Conservation (phyloP, 2,113 vertebrate genomes). For the Syngnathus typhle region DNA sequence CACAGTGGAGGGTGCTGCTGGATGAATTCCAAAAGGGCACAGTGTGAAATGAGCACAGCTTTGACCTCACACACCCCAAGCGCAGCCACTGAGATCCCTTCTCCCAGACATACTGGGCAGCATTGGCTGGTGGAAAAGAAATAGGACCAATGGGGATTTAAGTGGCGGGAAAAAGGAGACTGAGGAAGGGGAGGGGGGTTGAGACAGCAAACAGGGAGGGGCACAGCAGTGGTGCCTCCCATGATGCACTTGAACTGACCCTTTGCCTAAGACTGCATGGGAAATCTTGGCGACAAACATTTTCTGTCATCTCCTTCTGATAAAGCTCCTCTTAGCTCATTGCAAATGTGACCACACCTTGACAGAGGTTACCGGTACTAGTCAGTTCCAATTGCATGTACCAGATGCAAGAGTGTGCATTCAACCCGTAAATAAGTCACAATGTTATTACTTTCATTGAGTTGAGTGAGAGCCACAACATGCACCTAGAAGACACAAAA, state of each 20-base stretch:
- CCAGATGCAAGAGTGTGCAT: constrained; percentile 35
- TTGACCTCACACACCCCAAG: constrained; percentile 56
- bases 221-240: constrained; percentile 21
- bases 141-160: constrained; percentile 38
- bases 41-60: constrained; percentile 54
- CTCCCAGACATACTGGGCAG: constrained; percentile 21
- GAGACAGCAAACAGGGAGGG: not conserved
- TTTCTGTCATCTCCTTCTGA: constrained; percentile 48
- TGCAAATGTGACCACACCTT: constrained; percentile 24
- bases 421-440: constrained; percentile 59
- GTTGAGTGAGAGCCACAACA: constrained; percentile 12
- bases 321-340: constrained; percentile 48
- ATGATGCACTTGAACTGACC: constrained; percentile 51
- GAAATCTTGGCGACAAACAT: constrained; percentile 62
- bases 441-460: constrained; percentile 36
- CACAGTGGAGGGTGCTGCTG: constrained; percentile 35
- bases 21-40: constrained; percentile 53
- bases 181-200: not conserved
- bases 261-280: constrained; percentile 41
- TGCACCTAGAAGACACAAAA: constrained; percentile 11
- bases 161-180: constrained; percentile 52
- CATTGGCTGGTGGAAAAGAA: constrained; percentile 46
- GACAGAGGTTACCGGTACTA: constrained; percentile 32
- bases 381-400: constrained; percentile 51
- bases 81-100: constrained; percentile 52